Conservation (phyloP, 1,140 invertebrate species). For the Drosophila ironensis region DNA sequence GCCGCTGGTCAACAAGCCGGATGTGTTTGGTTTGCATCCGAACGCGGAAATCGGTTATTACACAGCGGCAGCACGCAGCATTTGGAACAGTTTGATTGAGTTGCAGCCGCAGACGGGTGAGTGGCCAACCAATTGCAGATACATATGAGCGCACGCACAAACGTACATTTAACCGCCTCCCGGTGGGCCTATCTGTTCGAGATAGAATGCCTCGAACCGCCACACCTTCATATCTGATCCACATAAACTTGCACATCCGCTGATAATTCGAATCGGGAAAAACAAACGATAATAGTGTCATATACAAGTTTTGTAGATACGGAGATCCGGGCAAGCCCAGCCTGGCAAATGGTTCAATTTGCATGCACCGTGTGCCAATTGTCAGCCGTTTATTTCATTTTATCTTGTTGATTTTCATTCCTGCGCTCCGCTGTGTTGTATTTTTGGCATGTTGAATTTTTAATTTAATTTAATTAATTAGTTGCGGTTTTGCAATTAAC, state of each 20-base stretch:
- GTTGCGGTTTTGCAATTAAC: conserved; percentile 82
- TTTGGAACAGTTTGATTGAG: conserved; percentile 92
- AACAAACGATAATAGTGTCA: conserved; percentile 43
- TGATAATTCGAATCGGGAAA: conserved; percentile 55
- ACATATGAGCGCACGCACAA: too few relatives aligned
- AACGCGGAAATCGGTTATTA: conserved; percentile 97
- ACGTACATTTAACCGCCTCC: conserved; percentile 18
- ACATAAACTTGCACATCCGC: neutral
- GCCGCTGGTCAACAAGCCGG: conserved; percentile 89
- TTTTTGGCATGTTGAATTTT: conserved; percentile 80
- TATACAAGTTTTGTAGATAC: conserved; percentile 13
- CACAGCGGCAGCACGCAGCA: conserved; percentile 90
- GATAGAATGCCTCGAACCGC: conserved; percentile 5
- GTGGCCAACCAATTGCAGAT: conserved; percentile 6
- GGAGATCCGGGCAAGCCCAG: conserved; percentile 3
- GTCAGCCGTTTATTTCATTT: conserved; percentile 79
- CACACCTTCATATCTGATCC: neutral
- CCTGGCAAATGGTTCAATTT: conserved; percentile 72
- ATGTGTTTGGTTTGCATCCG: conserved; percentile 94
- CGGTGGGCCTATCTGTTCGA: conserved; percentile 27
- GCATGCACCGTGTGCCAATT: conserved; percentile 76
- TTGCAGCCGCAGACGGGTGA: conserved; percentile 93
- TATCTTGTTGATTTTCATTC: conserved; percentile 79
- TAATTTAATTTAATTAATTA: conserved; percentile 82
- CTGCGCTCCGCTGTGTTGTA: conserved; percentile 36